Base-by-base conservation (phyloP, 1,140 invertebrate genomes). In the Gryon sp. region DNA sequence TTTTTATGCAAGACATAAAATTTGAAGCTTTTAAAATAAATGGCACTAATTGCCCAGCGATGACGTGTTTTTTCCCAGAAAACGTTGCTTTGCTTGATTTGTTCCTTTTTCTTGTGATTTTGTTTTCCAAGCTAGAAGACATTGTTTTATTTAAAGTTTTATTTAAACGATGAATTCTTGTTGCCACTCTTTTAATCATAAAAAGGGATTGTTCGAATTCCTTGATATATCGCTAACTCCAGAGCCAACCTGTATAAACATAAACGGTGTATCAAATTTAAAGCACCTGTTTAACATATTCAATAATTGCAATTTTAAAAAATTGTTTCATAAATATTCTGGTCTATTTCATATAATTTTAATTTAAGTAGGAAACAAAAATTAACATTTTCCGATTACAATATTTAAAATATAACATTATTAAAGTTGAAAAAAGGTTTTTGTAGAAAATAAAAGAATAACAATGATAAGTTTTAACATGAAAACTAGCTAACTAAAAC, bases 161-260 rank as follows among this genome's bases (percentile, higher is more conserved):
- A 78, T 82, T 87, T 81, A 73, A 79, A 83, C 80, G 66, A 73
- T 59, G 26, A 38, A 48, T 14, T 76, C 50, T 24, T 24, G 77
- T 62, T 41, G 45, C 22, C 53, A 41, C 6, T 76, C 32, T 52
- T 83, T 80, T 80, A 63, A 87, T 88, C 88, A 88, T 84, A 89
- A 89, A 78, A 89, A 89, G 7, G 88, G 88, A 66, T 89, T 89
- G 73, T 88, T 89, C 22, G 86, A 87, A 82, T 87, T 89, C 78
- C 86, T 85, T 48, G 85, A 82, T 66, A 83, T 80, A 78, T 86
- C 85, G 59, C 82, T 84, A 50, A 87, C 79, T 8, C 85, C 84
- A n/a, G 86, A 84, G 38, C 86, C 84, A 62, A 89, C 85, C 88
- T 89, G 48, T 32, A 84, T 84, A 70, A 36, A 38, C 5, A 73